Percentiles rank a stretch among this genome's conserved stretches.
Conservation (phyloP, 2,113 vertebrate species). For the Elaphurus davidianus region DNA sequence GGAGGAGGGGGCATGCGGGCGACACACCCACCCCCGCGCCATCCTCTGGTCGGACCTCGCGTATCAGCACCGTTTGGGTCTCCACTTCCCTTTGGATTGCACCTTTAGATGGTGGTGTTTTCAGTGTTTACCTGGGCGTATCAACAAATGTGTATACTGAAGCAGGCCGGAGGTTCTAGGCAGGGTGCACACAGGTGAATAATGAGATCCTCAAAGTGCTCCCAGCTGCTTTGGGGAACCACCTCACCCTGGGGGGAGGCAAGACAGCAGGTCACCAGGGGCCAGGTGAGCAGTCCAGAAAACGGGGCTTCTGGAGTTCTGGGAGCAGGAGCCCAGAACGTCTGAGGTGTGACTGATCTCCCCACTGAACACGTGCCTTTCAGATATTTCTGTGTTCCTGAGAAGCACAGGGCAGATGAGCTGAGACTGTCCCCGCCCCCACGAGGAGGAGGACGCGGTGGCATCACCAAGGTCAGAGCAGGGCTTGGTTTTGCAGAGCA, state of each 20-base stretch:
- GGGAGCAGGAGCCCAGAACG: background rate
- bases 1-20: background rate
- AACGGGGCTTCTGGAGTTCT: background rate
- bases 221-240: background rate
- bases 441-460: background rate
- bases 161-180: background rate
- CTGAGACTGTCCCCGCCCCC: background rate
- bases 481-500: background rate
- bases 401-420: background rate
- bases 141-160: background rate
- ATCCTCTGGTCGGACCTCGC: background rate
- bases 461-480: accelerated
- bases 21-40: accelerated
- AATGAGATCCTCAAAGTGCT: background rate
- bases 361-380: background rate
- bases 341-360: background rate
- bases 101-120: background rate
- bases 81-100: background rate
- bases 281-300: background rate
- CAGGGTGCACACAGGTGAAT: background rate
- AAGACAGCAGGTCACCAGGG: background rate
- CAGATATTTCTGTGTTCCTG: background rate
- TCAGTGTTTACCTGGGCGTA: background rate
- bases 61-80: accelerated
- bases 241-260: accelerated